These are phyloP conservation scores for Drosophila yakuba DNA, from an alignment of 1,140 invertebrate species.

Conservation along the genomic window DNA sequence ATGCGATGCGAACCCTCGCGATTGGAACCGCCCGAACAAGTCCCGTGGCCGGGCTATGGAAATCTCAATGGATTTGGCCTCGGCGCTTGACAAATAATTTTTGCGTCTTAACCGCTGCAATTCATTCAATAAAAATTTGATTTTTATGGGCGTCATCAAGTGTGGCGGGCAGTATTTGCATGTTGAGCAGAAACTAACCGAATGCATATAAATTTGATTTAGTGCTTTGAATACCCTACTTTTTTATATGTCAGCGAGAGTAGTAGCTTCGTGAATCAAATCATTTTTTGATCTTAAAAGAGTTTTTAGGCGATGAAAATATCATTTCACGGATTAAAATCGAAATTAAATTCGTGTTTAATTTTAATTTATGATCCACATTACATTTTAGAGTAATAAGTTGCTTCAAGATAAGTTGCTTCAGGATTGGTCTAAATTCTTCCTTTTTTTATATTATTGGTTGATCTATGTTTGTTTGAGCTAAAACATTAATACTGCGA, in stretches of 20 bases:
- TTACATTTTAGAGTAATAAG: too few relatives aligned
- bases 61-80: conserved; percentile 71
- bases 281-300: too few relatives aligned
- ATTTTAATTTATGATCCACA: too few relatives aligned
- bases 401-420: too few relatives aligned
- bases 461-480: too few relatives aligned
- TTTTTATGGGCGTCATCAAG: conserved; percentile 75
- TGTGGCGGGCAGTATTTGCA: conserved; percentile 47
- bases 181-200: conserved; percentile 31
- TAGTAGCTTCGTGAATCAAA: neutral
- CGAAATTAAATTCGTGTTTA: too few relatives aligned
- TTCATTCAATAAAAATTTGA: conserved; percentile 81
- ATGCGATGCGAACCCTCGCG: conserved; percentile 19
- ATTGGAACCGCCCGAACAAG: conserved; percentile 19
- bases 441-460: too few relatives aligned
- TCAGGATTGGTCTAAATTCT: too few relatives aligned
- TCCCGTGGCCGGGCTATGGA: conserved; percentile 16
- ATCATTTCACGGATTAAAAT: too few relatives aligned
- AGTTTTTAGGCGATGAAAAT: too few relatives aligned
- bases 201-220: conserved; percentile 29
- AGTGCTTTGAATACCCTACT: conserved; percentile 24
- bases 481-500: too few relatives aligned
- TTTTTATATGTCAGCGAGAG: neutral
- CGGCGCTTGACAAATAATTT: conserved; percentile 55
- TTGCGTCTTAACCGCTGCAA: conserved; percentile 64